Percentiles rank a stretch among this genome's conserved stretches.
phyloP scores from a whole-genome alignment of 2,797 vertebrate genomes.

The Melopsittacus undulatus region DNA sequence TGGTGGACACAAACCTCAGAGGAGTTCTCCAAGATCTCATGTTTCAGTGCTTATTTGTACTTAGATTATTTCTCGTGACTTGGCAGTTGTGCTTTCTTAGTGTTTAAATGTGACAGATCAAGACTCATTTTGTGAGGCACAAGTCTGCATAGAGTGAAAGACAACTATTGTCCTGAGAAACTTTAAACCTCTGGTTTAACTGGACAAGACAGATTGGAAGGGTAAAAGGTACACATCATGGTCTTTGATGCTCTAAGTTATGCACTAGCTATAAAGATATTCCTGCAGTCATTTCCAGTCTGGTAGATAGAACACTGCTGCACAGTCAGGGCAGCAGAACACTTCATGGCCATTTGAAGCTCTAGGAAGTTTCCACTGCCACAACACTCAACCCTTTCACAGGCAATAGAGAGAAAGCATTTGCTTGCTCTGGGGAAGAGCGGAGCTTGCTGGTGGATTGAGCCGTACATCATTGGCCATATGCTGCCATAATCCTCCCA shows the following conservation, averaged over 20 bases:
- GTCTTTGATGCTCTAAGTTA: background rate
- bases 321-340: background rate
- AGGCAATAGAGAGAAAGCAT: background rate
- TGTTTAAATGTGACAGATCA: background rate
- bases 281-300: background rate
- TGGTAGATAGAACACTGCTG: background rate
- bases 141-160: background rate
- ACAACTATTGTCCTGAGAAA: background rate
- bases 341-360: background rate
- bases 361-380: constrained; percentile 25
- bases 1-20: constrained; percentile 2
- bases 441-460: background rate
- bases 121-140: background rate
- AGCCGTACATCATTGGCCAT: background rate
- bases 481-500: background rate
- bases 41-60: background rate
- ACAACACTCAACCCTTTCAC: background rate
- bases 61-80: background rate
- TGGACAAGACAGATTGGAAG: background rate
- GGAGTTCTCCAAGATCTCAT: background rate
- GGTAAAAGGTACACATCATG: background rate
- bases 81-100: background rate
- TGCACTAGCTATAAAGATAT: constrained; percentile 4
- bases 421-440: background rate
- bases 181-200: constrained; percentile 10